These are phyloP conservation scores for Andricus quercusramuli DNA, from an alignment of 2,888 invertebrate species.

Conservation along the genomic window DNA sequence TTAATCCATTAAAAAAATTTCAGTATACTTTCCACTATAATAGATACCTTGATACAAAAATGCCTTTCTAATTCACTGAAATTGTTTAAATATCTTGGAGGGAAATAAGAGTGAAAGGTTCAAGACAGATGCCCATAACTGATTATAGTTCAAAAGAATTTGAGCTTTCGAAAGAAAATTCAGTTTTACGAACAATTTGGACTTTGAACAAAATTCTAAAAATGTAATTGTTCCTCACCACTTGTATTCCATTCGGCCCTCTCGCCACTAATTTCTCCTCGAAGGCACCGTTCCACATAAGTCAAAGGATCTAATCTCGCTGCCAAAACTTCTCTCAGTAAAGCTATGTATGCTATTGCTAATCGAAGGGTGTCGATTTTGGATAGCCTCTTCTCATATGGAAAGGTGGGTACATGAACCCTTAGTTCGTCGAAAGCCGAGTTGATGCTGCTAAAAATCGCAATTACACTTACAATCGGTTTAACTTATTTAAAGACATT, in stretches of 20 bases:
- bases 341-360: constrained; percentile 98
- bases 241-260: constrained; percentile 97
- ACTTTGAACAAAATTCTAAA: not conserved
- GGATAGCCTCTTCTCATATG: constrained; percentile 98
- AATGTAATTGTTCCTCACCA: constrained; percentile 82
- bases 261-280: constrained; percentile 93
- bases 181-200: no score
- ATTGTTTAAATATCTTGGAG: no score
- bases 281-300: constrained; percentile 94
- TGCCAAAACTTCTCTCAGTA: constrained; percentile 92
- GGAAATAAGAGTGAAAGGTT: no score
- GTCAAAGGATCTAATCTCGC: constrained; percentile 95
- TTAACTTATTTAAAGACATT: constrained; percentile 36
- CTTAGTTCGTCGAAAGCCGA: constrained; percentile 99
- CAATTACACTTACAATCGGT: constrained; percentile 74
- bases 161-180: no score
- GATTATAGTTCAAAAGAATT: no score
- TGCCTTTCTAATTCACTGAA: no score
- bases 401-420: constrained; percentile 98
- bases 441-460: constrained; percentile 95
- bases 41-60: no score
- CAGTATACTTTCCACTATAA: no score
- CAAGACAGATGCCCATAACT: no score
- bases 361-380: constrained; percentile 98
- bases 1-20: no score